Percentiles rank a stretch among this genome's conserved stretches.
phyloP scores from a whole-genome alignment of 2,888 invertebrate species.

The Drosophila colorata region DNA sequence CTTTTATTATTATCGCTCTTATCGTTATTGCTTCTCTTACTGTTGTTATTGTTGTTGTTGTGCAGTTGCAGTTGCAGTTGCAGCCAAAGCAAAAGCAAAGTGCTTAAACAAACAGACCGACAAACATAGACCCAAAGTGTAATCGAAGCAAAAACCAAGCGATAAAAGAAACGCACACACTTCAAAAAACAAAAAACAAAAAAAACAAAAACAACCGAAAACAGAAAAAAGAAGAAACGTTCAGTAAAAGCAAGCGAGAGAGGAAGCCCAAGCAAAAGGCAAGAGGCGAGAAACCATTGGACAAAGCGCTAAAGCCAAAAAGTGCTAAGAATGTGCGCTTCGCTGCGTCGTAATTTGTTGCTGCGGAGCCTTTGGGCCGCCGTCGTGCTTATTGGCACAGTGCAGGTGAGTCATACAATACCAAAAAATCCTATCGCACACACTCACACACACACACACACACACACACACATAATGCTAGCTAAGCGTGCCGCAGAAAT shows the following conservation, averaged over 20 bases:
- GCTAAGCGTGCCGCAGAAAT: constrained; percentile 59
- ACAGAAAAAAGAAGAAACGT: too few species aligned
- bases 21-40: constrained; percentile 1
- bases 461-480: constrained; percentile 8
- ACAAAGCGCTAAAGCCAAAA: constrained; percentile 30
- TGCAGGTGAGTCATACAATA: constrained; percentile 74
- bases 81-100: constrained; percentile 30
- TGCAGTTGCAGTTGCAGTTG: constrained; percentile 38
- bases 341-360: constrained; percentile 78
- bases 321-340: constrained; percentile 73
- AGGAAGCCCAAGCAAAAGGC: constrained; percentile 11
- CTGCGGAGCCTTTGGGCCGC: constrained; percentile 75
- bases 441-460: constrained; percentile 7
- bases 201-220: too few species aligned
- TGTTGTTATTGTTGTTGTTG: constrained; percentile 5
- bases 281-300: constrained; percentile 13
- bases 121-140: constrained; percentile 31
- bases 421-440: constrained; percentile 22
- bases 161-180: constrained; percentile 2
- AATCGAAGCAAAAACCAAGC: constrained; percentile 15
- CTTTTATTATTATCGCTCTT: constrained; percentile 6
- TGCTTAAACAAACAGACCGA: constrained; percentile 16
- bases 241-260: constrained; percentile 7
- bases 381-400: constrained; percentile 70
- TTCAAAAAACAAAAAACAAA: constrained; percentile 1